Conservation (phyloP, 2,113 vertebrate species). For the Nycticebus coucang region DNA sequence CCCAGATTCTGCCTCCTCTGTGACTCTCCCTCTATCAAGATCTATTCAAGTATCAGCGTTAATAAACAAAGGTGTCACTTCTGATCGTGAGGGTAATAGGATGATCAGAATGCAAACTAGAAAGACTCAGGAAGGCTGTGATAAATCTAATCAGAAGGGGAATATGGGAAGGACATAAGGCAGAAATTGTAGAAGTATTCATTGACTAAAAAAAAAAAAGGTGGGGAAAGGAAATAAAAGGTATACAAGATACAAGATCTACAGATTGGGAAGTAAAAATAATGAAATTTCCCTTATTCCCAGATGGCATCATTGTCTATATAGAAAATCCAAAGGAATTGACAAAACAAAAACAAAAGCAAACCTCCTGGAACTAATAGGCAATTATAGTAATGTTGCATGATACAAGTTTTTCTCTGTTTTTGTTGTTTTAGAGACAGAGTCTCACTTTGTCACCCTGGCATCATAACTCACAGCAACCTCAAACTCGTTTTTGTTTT, state of each 20-base stretch:
- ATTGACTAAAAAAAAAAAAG: neutral
- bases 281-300: neutral
- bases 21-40: neutral
- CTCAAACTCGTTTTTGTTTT: no score
- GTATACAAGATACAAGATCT: neutral
- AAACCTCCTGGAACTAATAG: neutral
- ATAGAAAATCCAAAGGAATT: neutral
- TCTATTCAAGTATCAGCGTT: neutral
- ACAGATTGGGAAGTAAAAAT: neutral
- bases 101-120: neutral
- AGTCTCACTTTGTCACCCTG: no score
- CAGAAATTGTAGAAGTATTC: neutral
- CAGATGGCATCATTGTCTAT: neutral
- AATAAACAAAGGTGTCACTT: neutral
- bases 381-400: neutral
- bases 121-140: neutral
- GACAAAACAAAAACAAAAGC: neutral
- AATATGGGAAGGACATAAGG: neutral
- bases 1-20: neutral
- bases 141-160: conserved; percentile 5
- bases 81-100: neutral
- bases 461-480: no score
- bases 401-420: neutral
- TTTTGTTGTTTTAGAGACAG: no score
- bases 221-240: no score